Percentiles rank a stretch among this genome's conserved stretches.
Evolutionary conservation across 23 tunicate species (phyloP).

Genomic region (Trididemnum nubilum): DNA sequence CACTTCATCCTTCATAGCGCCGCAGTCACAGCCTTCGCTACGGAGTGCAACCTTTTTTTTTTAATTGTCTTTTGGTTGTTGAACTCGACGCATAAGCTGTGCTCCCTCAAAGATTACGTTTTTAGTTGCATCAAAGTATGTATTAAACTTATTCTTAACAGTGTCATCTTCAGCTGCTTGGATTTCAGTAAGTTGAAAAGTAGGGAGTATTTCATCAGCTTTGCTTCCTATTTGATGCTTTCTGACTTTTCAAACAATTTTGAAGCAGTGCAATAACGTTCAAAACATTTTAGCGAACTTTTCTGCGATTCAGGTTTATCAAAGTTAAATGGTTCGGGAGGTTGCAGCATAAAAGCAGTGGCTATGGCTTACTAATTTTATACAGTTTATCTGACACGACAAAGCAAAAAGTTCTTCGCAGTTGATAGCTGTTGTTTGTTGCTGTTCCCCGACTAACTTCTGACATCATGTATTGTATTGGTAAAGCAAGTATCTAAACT

Average conservation of each 20-base stretch:
- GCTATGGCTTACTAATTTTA: too few relatives aligned
- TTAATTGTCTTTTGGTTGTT: neutral
- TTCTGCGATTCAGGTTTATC: neutral
- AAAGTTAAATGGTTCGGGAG: slow-evolving; percentile 5
- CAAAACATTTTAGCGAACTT: neutral
- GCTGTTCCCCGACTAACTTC: too few relatives aligned
- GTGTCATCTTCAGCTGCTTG: neutral
- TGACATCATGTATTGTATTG: too few relatives aligned
- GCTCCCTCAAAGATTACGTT: slow-evolving; percentile 15
- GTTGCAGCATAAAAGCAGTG: neutral
- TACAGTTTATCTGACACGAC: too few relatives aligned
- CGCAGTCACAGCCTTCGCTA: neutral
- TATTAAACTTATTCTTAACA: neutral
- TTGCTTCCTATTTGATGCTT: neutral
- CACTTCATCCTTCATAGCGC: slow-evolving; percentile 15
- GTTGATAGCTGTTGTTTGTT: too few relatives aligned
- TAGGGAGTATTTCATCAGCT: neutral
- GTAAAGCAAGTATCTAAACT: too few relatives aligned
- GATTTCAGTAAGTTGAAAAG: neutral
- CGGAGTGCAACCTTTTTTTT: neutral
- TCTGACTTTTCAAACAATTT: neutral
- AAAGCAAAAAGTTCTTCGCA: too few relatives aligned
- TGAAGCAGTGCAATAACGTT: slow-evolving; percentile 7
- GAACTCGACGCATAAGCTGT: too few relatives aligned
- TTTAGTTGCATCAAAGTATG: neutral